phyloP scores from a whole-genome alignment of 2,797 vertebrate genomes.

The Helostoma temminkii region DNA sequence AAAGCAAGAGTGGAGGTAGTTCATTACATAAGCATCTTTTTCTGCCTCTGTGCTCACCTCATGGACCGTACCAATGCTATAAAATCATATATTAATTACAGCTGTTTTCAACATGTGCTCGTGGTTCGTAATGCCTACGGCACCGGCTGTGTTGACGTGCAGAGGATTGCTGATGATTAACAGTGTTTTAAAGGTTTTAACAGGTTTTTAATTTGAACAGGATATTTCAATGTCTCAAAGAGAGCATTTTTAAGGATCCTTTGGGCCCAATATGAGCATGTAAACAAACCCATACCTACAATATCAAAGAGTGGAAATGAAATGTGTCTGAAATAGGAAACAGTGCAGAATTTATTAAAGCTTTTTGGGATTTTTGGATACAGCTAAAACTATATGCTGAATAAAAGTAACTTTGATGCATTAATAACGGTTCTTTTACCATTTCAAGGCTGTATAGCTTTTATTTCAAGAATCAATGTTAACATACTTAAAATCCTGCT shows the following conservation, averaged over 20 bases:
- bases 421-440: not conserved
- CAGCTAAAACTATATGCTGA: not conserved
- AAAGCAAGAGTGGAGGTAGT: slow-evolving; percentile 70
- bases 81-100: slow-evolving; percentile 83
- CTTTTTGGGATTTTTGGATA: not conserved
- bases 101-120: slow-evolving; percentile 62
- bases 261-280: slow-evolving; percentile 2
- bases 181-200: slow-evolving; percentile 31
- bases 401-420: not conserved
- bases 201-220: slow-evolving; percentile 41
- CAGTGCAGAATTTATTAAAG: not conserved
- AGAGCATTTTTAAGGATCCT: not conserved
- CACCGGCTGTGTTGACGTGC: slow-evolving; percentile 37
- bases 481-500: slow-evolving; percentile 8
- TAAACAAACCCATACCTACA: slow-evolving; percentile 9
- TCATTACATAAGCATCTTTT: slow-evolving; percentile 73
- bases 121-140: slow-evolving; percentile 36
- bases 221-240: slow-evolving; percentile 23
- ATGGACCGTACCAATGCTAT: slow-evolving; percentile 51
- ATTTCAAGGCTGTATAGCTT: not conserved
- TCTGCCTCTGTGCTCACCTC: slow-evolving; percentile 64
- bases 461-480: not conserved
- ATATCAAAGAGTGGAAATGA: not conserved
- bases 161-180: slow-evolving; percentile 17
- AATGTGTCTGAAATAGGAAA: not conserved